Percentiles rank a stretch among this genome's conserved stretches.
phyloP scores from a whole-genome alignment of 1,140 invertebrate species.

The Tetramorium simillimum region DNA sequence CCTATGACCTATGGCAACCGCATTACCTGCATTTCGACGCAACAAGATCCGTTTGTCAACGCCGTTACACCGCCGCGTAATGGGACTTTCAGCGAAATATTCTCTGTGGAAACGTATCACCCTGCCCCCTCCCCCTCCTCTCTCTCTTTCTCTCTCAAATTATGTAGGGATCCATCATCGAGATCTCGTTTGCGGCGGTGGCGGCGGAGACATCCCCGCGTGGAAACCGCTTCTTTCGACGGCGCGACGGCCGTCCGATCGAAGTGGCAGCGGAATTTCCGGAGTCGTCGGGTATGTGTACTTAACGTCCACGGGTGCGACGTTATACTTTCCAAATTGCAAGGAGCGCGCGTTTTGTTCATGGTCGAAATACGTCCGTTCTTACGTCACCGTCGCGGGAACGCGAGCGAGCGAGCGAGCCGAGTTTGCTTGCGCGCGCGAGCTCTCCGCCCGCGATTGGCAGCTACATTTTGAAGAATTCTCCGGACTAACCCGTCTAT shows the following conservation, averaged over 20 bases:
- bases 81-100: slow-evolving; percentile 5
- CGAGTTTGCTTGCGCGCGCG: not conserved
- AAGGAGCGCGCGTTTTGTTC: not conserved
- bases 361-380: slow-evolving; percentile 4
- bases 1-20: slow-evolving; percentile 8
- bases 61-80: not conserved
- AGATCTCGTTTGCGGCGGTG: slow-evolving; percentile 13
- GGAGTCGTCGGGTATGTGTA: not conserved
- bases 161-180: slow-evolving; percentile 21
- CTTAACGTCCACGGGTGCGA: too few relatives aligned
- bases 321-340: slow-evolving; percentile 26
- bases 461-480: slow-evolving; percentile 58
- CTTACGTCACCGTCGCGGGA: slow-evolving; percentile 35
- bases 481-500: slow-evolving; percentile 44
- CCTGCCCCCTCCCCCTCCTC: not conserved
- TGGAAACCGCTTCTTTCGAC: not conserved
- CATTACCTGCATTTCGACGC: not conserved
- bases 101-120: not conserved
- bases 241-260: not conserved
- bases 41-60: slow-evolving; percentile 13
- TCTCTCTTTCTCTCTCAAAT: not conserved
- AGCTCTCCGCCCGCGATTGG: slow-evolving; percentile 22
- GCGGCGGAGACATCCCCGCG: not conserved
- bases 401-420: not conserved
- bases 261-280: slow-evolving; percentile 16